Conservation (phyloP, 2,113 vertebrate genomes). For the Naja naja region DNA sequence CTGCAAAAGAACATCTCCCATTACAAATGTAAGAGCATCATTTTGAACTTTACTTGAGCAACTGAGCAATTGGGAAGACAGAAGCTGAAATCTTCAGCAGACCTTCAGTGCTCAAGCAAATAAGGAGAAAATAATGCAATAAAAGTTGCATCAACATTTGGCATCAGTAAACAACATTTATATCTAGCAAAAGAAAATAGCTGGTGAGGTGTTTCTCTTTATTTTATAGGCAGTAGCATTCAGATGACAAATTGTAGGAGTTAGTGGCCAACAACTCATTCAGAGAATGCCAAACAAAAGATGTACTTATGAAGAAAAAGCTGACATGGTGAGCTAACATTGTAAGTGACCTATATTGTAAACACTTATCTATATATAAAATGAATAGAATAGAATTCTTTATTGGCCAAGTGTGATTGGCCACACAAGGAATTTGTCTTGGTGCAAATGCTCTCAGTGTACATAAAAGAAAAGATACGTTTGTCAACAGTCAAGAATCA, state of each 20-base stretch:
- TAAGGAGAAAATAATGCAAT: background rate
- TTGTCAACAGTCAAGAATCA: too few relatives aligned
- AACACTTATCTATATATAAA: background rate
- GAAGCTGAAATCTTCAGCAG: background rate
- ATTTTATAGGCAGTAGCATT: background rate
- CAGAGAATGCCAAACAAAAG: background rate
- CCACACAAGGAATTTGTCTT: too few relatives aligned
- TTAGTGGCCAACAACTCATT: background rate
- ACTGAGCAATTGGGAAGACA: background rate
- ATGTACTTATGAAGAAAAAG: background rate
- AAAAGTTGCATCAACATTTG: background rate
- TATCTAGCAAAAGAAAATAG: background rate
- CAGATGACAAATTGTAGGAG: fast-evolving
- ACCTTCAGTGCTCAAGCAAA: background rate
- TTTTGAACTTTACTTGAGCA: constrained; percentile 37
- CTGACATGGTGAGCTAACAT: background rate
- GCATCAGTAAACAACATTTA: background rate
- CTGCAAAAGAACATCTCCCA: constrained; percentile 66
- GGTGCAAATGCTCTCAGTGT: too few relatives aligned
- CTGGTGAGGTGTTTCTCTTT: background rate
- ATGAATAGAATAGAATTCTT: too few relatives aligned
- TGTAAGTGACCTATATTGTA: background rate
- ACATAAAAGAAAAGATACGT: too few relatives aligned
- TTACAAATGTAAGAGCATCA: constrained; percentile 32
- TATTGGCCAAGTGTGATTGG: too few relatives aligned